These are phyloP conservation scores for Anadara kagoshimensis DNA, from an alignment of 1,140 invertebrate species.

Conservation along the genomic window DNA sequence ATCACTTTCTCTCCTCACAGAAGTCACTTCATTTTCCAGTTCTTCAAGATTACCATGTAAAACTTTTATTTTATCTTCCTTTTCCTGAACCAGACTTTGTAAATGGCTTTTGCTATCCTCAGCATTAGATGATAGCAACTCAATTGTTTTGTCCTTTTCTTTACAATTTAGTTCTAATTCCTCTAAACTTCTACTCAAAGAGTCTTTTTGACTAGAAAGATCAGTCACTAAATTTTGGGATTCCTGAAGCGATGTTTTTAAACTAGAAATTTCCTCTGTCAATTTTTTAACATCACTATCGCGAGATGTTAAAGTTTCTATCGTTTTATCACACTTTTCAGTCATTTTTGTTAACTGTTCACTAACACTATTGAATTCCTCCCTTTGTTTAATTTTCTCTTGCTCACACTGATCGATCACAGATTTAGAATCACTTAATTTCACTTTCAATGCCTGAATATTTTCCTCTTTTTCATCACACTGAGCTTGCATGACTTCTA, in stretches of 20 bases:
- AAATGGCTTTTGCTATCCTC: constrained; percentile 19
- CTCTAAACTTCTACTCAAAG: constrained; percentile 16
- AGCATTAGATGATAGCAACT: constrained; percentile 21
- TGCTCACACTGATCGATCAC: too few relatives aligned
- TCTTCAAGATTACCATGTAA: background rate
- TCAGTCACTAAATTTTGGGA: constrained; percentile 18
- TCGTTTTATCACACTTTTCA: too few relatives aligned
- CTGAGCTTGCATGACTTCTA: too few relatives aligned
- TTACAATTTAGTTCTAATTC: constrained; percentile 17
- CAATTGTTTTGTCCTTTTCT: constrained; percentile 37
- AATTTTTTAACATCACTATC: too few relatives aligned
- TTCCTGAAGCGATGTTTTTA: constrained; percentile 23
- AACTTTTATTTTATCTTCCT: background rate
- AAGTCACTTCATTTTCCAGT: background rate
- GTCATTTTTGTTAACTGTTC: too few relatives aligned
- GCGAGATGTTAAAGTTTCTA: too few relatives aligned
- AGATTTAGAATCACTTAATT: too few relatives aligned
- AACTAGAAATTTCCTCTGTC: constrained; percentile 10
- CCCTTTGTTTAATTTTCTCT: too few relatives aligned
- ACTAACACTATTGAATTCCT: too few relatives aligned
- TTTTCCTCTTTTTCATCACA: too few relatives aligned
- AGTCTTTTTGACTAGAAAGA: constrained; percentile 26
- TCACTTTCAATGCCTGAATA: too few relatives aligned
- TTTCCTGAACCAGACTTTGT: background rate
- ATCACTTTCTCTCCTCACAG: background rate